Evolutionary conservation across 2,888 invertebrate genomes (phyloP), one percentile per base, ranked within the genome.

Genomic region (Liopterus haemorrhoidalis): DNA sequence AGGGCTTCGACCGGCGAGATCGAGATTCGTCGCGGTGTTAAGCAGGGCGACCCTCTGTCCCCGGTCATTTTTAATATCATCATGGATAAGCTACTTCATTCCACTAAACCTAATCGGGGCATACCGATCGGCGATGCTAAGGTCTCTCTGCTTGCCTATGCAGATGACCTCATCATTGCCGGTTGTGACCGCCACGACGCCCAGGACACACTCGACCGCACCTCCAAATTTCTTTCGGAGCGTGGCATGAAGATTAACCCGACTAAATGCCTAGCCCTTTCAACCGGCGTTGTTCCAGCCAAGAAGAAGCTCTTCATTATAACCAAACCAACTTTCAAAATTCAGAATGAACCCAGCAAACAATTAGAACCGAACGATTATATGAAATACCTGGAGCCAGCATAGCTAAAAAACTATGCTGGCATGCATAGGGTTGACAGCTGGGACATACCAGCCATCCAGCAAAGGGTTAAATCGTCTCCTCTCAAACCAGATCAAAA

Each of bases 161-260:
- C 63, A 1, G 65, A 65, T 14, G 63, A 64, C 48, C 40, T 60
- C 3, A 45, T 59, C 33, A 51, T 65, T 8, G 25, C 61, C 4
- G 45, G 59, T 12, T 54, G 59, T 1, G 59, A 60, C 2, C 51
- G 38, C 22, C 52, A 59, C 40, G 47, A 40, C 31, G 41, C 52
- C 22, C 48, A 61, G 1, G 55, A 57, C 9, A 9, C 54, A 9
- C 49, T 52, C 9, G 18, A 35, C 5, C 24, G 9, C 9, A 22
- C 6, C 6, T 22, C 24, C 24, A 8, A 9, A 9, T 9, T 6
- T 6, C 6, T 41, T 49, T 45, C 15, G 47, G 1, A 11, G 1
- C 0, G 62, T 64, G 35, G 16, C 27, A 1, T 9, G 19, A 1
- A 8, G 6, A 18, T 19, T 1, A 8, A 18, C 6, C 6, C 6